phyloP scores from a whole-genome alignment of 2,797 vertebrate genomes.

The Cryptoprocta ferox region DNA sequence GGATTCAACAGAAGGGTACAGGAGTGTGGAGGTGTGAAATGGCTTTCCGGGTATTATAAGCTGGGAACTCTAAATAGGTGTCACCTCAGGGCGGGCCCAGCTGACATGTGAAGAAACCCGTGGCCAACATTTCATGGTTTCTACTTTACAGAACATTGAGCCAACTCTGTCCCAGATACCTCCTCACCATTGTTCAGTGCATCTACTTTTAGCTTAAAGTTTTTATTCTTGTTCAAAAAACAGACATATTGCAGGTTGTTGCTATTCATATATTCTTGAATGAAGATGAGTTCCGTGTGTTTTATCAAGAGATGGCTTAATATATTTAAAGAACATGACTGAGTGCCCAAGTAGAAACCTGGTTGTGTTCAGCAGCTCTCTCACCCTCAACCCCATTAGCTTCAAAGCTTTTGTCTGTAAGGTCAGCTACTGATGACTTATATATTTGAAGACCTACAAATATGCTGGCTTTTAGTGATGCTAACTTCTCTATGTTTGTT shows the following conservation, averaged over 20 bases:
- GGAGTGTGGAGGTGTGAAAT: not conserved
- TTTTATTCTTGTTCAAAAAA: conserved; percentile 44
- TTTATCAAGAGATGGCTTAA: not conserved
- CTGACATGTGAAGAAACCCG: not conserved
- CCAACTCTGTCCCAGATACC: not conserved
- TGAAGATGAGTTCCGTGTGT: not conserved
- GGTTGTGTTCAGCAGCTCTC: not conserved
- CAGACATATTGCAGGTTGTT: not conserved
- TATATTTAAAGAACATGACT: not conserved
- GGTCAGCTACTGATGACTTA: not conserved
- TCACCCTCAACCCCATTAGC: not conserved
- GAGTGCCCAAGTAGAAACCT: not conserved
- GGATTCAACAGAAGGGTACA: not conserved
- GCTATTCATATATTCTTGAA: not conserved
- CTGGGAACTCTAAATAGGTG: not conserved
- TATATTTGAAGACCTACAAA: not conserved
- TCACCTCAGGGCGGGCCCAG: not conserved
- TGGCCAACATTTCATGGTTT: not conserved
- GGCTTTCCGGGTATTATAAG: not conserved
- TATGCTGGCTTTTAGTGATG: not conserved
- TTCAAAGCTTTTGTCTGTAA: not conserved
- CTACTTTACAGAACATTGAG: not conserved
- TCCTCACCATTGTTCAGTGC: not conserved
- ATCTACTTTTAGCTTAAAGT: not conserved
- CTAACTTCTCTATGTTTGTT: not conserved